A percentile compares a stretch with the other conserved stretches of the same genome.
phyloP scores from a whole-genome alignment of 2,113 vertebrate species.

The Gymnorhina tibicen region DNA sequence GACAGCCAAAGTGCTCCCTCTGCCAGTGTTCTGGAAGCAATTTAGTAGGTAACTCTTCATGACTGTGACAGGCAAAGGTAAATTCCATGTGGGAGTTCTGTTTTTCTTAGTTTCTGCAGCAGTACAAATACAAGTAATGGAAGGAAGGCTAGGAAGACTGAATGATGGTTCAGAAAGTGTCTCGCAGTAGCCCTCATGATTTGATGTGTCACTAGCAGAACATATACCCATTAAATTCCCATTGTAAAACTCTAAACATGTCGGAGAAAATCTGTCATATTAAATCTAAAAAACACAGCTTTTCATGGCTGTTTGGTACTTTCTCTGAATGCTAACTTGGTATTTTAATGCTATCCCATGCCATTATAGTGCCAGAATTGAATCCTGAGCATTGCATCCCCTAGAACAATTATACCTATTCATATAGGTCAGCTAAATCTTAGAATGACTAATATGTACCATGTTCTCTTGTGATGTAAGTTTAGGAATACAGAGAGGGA shows the following conservation, averaged over 20 bases:
- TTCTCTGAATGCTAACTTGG: not conserved
- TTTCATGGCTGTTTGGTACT: not conserved
- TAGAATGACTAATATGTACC: not conserved
- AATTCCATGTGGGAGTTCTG: not conserved
- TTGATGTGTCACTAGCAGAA: not conserved
- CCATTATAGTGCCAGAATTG: not conserved
- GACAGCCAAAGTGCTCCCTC: constrained; percentile 8
- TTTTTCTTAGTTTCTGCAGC: not conserved
- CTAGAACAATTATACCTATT: not conserved
- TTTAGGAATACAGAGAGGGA: not conserved
- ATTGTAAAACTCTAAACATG: not conserved
- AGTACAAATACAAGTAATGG: not conserved
- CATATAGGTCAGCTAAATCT: not conserved
- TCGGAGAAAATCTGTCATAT: not conserved
- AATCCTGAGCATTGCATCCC: not conserved
- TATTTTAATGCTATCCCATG: not conserved
- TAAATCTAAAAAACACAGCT: not conserved
- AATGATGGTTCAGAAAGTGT: not conserved
- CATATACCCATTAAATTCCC: not conserved
- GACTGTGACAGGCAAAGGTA: constrained; percentile 4
- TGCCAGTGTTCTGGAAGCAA: not conserved
- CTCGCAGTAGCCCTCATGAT: not conserved
- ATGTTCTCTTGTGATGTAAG: not conserved
- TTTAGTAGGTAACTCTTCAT: constrained; percentile 26
- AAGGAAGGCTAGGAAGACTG: not conserved